These are phyloP conservation scores for Cinclus mexicanus DNA, from an alignment of 2,113 vertebrate species.

Conservation along the genomic window DNA sequence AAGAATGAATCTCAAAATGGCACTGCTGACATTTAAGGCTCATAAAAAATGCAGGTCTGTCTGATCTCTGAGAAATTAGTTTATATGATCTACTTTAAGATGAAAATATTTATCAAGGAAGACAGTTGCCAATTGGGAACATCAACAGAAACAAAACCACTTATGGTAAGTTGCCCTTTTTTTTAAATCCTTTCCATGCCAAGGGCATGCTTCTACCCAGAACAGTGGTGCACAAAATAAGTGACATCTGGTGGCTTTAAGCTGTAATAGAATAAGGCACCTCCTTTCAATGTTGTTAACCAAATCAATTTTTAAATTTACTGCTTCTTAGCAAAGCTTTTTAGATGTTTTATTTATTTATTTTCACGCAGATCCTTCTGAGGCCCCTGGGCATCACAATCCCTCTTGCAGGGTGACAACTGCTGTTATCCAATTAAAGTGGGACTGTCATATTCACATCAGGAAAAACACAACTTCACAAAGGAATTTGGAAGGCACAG, in stretches of 20 bases:
- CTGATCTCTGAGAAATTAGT: background rate
- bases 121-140: background rate
- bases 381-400: background rate
- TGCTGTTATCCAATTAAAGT: background rate
- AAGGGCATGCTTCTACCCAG: background rate
- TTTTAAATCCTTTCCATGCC: background rate
- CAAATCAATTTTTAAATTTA: background rate
- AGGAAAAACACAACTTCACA: background rate
- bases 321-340: background rate
- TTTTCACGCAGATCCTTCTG: background rate
- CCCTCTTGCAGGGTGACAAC: background rate
- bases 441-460: background rate
- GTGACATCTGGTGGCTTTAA: slow-evolving; percentile 17
- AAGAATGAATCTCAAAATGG: background rate
- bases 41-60: background rate
- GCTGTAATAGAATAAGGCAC: background rate
- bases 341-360: slow-evolving; percentile 7
- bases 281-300: background rate
- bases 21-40: slow-evolving; percentile 34
- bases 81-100: background rate
- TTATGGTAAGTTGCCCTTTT: background rate
- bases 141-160: background rate
- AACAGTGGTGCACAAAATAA: background rate
- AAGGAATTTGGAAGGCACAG: background rate
- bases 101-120: background rate